A percentile compares a stretch with the other conserved stretches of the same genome.
phyloP scores from a whole-genome alignment of 2,797 vertebrate genomes.

The Gobio occitaniae region DNA sequence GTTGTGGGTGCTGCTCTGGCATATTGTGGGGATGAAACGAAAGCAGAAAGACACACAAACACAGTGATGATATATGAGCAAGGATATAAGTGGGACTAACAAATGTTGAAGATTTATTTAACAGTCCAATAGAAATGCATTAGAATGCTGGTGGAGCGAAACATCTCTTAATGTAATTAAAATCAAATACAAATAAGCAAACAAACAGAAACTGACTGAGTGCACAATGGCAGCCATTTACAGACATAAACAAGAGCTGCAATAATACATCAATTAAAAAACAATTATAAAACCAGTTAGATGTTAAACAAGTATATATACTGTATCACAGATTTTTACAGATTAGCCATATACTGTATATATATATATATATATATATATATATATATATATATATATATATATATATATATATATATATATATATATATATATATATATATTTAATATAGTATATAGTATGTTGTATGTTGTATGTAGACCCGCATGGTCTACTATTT shows the following conservation, averaged over 20 bases:
- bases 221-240: background rate
- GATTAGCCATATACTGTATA: too few species aligned
- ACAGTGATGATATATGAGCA: slow-evolving; percentile 11
- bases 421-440: too few species aligned
- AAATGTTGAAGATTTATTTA: slow-evolving; percentile 41
- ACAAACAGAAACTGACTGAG: background rate
- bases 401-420: too few species aligned
- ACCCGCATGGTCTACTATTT: too few species aligned
- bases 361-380: too few species aligned
- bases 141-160: slow-evolving; percentile 10
- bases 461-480: too few species aligned
- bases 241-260: background rate
- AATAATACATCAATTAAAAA: background rate
- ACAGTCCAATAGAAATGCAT: slow-evolving; percentile 23
- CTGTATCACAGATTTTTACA: too few species aligned
- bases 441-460: too few species aligned
- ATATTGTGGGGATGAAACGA: slow-evolving; percentile 43
- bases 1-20: slow-evolving; percentile 25
- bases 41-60: slow-evolving; percentile 24
- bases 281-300: too few species aligned
- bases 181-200: slow-evolving; percentile 23
- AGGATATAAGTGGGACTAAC: slow-evolving; percentile 8
- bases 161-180: slow-evolving; percentile 32
- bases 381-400: too few species aligned
- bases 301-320: too few species aligned